Evolutionary conservation across 2,888 invertebrate species (phyloP).

Genomic region (Oligia latruncula): DNA sequence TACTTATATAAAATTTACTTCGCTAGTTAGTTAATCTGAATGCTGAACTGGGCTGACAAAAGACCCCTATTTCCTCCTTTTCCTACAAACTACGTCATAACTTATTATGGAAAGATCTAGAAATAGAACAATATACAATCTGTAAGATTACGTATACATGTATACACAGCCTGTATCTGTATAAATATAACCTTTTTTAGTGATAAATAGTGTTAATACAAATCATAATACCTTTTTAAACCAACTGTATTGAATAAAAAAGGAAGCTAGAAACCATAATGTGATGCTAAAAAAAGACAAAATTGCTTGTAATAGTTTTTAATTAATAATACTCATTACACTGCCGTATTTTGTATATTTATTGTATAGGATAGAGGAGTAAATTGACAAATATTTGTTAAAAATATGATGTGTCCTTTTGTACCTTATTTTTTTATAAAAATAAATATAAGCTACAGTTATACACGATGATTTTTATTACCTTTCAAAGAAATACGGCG

Average conservation of each 20-base stretch:
- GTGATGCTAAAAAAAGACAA: constrained; percentile 65
- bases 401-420: constrained; percentile 79
- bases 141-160: constrained; percentile 24
- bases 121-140: constrained; percentile 36
- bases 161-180: constrained; percentile 24
- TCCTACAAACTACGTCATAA: constrained; percentile 57
- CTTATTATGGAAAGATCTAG: constrained; percentile 46
- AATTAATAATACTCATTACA: constrained; percentile 73
- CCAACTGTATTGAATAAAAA: constrained; percentile 39
- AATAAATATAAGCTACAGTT: constrained; percentile 69
- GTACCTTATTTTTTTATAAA: constrained; percentile 84
- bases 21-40: constrained; percentile 55
- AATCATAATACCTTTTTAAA: constrained; percentile 18
- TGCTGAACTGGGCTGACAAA: constrained; percentile 37
- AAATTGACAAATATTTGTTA: constrained; percentile 64
- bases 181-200: constrained; percentile 34
- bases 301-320: constrained; percentile 64
- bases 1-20: constrained; percentile 43
- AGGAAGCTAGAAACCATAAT: constrained; percentile 62
- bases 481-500: neutral
- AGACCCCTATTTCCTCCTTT: constrained; percentile 44
- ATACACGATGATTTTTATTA: constrained; percentile 33
- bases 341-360: constrained; percentile 71
- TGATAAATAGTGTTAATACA: constrained; percentile 41
- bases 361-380: constrained; percentile 67